Evolutionary conservation across 1,140 invertebrate species (phyloP), one percentile per base, ranked within the genome.

Genomic region (Aphaenogaster ashmeadi): DNA sequence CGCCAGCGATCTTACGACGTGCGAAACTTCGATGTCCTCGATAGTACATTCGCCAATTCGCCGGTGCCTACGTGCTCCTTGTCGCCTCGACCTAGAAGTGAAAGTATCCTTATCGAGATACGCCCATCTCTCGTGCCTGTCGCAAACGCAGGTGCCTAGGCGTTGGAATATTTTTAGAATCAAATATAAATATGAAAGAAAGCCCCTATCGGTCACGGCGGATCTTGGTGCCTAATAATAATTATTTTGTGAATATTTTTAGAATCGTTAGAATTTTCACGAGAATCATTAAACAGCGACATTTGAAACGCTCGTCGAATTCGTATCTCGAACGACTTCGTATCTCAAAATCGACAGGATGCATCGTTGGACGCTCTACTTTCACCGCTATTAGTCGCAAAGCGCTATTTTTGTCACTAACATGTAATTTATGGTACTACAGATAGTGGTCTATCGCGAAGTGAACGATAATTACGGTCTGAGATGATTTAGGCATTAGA

Each of bases 11-110:
- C 56, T n/a, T 50, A 56, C 67, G 13, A 71, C 69, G 44, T 38
- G 77, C 41, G 72, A 89, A 89, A 88, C 80, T 74, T 54, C 13
- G 44, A 27, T 21, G 83, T 74, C 50, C 86, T 86, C 47, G 38
- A 38, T 47, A 64, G 36, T 44, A 66, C 41, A 56, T 27, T 54
- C 47, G 47, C 50, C 50, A 36, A 74, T 86, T 78, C 58, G 60
- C 60, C 44, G 79, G 36, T 71, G n/a, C 44, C 47, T 56, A 87
- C 41, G 58, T 56, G 13, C 52, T 33, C 18, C 36, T 56, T 27
- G 66, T 71, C 27, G 62, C 75, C 54, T 38, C 75, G 69, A 88
- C 58, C 75, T 89, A 86, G 36, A 60, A 75, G 74, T 54, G 87
- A 86, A 89, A 79, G 74, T 86, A 67, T 44, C 66, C 60, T 36